A percentile compares a stretch with the other conserved stretches of the same genome.
phyloP scores from a whole-genome alignment of 2,797 vertebrate genomes.

The Alectoris magna region DNA sequence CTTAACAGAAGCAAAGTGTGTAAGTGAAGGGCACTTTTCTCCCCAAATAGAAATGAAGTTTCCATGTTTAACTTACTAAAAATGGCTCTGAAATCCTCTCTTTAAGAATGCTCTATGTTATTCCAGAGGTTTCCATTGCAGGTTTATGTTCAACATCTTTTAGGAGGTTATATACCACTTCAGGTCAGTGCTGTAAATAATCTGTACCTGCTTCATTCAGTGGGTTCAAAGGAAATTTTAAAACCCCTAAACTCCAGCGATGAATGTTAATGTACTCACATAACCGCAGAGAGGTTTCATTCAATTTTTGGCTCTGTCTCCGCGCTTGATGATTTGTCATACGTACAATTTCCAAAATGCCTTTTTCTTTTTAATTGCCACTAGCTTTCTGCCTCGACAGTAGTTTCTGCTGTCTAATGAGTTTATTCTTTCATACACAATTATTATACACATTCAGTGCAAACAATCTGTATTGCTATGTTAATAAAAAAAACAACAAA shows the following conservation, averaged over 20 bases:
- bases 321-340: background rate
- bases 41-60: background rate
- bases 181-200: background rate
- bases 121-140: background rate
- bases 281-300: background rate
- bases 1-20: background rate
- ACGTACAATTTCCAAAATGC: background rate
- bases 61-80: background rate
- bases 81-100: background rate
- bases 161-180: background rate
- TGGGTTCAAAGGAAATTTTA: background rate
- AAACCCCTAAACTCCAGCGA: background rate
- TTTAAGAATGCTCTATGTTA: background rate
- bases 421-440: background rate
- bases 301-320: slow-evolving; percentile 1
- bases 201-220: background rate
- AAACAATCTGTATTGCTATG: background rate
- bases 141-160: background rate
- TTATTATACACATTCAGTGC: background rate
- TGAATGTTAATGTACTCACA: background rate
- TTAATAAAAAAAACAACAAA: slow-evolving; percentile 13
- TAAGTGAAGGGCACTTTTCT: background rate
- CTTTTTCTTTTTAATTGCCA: background rate
- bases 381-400: background rate
- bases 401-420: slow-evolving; percentile 23